Evolutionary conservation across 1,140 invertebrate species (phyloP), one percentile per base, ranked within the genome.

Genomic region (Propsilocerus akamusi): DNA sequence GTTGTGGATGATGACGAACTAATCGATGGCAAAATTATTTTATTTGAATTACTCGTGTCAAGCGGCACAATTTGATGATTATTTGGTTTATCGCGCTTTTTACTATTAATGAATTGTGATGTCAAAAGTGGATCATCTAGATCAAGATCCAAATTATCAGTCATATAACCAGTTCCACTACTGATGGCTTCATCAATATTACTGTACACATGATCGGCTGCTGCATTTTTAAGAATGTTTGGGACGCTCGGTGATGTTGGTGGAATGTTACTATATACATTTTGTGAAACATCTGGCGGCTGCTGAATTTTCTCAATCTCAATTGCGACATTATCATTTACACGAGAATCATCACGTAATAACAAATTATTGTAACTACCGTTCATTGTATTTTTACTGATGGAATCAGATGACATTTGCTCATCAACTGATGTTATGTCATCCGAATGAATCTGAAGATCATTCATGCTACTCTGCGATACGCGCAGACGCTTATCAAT

Each of bases 191-290:
- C 34, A 41, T 41, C 34, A 17, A 41, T 41, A 41, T 41, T 41
- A 20, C 34, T 41, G 11, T 41, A 41, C 4, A 41, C 34, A 20
- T 41, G 34, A 41, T 41, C 34, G 17, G 34, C 0, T 14, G 34
- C 34, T 7, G 34, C 47, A 46, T 47, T 50, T 46, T 24, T 52
- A 12, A 14, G 6, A 3, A 37, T 23, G 12, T 25, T 25, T 11
- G 48, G 17, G 6, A 26, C 14, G 25, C 25, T 32, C 17, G 20
- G 25, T 17, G 26, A 47, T 32, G 49, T 50, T 48, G 46, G 22
- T 4, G 58, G 56, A 53, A 65, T 57, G 55, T 65, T 65, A 53
- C 60, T 61, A 52, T 65, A 65, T 54, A 64, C 59, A 49, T 64
- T 65, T 52, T 65, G 63, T 4, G 34, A 37, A 23, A 28, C 4